Percentiles rank a stretch among this genome's conserved stretches.
phyloP scores from a whole-genome alignment of 2,888 invertebrate species.

The Calameuta idolon region DNA sequence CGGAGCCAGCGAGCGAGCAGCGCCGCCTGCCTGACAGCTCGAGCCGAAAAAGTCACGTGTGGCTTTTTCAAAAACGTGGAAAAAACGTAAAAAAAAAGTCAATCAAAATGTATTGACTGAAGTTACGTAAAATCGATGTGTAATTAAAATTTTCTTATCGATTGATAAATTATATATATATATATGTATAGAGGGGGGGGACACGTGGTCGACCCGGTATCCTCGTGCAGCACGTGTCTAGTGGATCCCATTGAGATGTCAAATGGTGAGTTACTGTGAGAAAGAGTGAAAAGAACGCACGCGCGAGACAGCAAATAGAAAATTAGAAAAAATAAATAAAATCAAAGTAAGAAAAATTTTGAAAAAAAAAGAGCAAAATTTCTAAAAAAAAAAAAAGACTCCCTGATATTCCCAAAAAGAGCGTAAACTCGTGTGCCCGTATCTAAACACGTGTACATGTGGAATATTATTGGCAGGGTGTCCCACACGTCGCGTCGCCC shows the following conservation, averaged over 20 bases:
- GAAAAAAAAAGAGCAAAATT: not conserved
- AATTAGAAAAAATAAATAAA: not conserved
- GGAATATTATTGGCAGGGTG: not conserved
- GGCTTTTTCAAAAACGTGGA: no score
- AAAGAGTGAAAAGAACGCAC: not conserved
- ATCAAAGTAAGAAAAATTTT: not conserved
- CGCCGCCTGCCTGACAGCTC: not conserved
- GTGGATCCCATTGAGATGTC: not conserved
- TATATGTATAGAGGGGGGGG: no score
- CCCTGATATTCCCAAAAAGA: conserved; percentile 3
- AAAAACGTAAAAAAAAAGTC: no score
- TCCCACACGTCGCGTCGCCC: not conserved
- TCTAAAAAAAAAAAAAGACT: conserved; percentile 9
- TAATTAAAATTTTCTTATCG: no score
- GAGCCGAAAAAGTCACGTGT: not conserved
- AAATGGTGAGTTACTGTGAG: not conserved
- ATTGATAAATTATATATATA: no score
- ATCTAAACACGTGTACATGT: not conserved
- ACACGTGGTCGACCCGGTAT: not conserved
- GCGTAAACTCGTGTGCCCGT: not conserved
- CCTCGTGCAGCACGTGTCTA: not conserved
- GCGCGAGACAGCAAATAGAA: not conserved
- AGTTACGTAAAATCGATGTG: no score
- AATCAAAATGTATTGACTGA: no score
- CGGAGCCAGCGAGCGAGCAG: no score